Evolutionary conservation across 2,888 invertebrate genomes (phyloP).

Genomic region (Apamea sordens): DNA sequence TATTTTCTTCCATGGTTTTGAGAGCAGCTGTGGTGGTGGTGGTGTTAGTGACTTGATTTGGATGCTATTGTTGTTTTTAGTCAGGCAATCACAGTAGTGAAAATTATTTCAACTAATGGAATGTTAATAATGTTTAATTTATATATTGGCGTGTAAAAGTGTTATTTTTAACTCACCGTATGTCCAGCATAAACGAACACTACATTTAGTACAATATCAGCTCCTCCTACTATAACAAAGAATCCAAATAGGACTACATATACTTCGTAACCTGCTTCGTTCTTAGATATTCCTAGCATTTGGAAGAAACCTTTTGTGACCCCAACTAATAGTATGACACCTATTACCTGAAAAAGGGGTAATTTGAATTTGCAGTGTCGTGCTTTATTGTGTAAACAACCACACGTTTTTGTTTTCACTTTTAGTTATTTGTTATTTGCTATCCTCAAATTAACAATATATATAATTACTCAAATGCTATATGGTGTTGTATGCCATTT

Average conservation of each 20-base stretch:
- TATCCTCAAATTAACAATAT: neutral
- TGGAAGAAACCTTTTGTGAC: neutral
- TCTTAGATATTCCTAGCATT: neutral
- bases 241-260: constrained; percentile 7
- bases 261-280: neutral
- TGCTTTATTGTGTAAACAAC: neutral
- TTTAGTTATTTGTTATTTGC: neutral
- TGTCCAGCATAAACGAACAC: constrained; percentile 38
- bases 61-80: neutral
- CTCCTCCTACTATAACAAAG: constrained; percentile 19
- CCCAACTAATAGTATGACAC: constrained; percentile 2
- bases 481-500: neutral
- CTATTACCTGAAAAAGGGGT: constrained; percentile 19
- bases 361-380: neutral
- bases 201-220: constrained; percentile 35
- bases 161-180: constrained; percentile 20
- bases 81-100: neutral
- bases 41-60: neutral
- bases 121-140: too few species aligned
- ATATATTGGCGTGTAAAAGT: neutral
- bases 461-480: neutral
- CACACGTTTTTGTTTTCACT: neutral
- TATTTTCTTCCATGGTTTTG: neutral
- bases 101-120: neutral
- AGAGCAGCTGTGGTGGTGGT: neutral